Evolutionary conservation across 2,797 vertebrate species (phyloP).

Genomic region (Pipistrellus pipistrellus): DNA sequence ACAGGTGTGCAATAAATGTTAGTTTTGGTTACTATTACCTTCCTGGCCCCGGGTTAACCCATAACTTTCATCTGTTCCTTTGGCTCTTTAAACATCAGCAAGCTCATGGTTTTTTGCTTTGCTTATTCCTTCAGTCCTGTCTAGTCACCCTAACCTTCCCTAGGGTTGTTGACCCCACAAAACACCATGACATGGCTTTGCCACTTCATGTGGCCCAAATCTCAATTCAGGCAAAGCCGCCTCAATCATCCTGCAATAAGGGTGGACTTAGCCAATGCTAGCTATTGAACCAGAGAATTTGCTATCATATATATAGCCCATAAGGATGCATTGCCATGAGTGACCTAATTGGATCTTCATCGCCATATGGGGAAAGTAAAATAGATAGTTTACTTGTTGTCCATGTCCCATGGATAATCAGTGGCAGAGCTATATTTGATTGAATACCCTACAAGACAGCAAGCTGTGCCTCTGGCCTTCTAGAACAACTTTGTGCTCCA

Average conservation of each 20-base stretch:
- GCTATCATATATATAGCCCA: not conserved
- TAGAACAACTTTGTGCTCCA: not conserved
- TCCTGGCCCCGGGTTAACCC: not conserved
- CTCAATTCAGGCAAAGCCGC: not conserved
- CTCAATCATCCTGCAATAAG: not conserved
- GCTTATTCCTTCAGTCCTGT: not conserved
- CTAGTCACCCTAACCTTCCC: rapidly evolving
- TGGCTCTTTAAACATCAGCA: not conserved
- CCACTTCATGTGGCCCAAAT: not conserved
- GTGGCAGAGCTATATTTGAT: not conserved
- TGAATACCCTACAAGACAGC: not conserved
- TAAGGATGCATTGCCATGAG: not conserved
- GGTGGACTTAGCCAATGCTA: not conserved
- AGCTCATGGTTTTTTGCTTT: not conserved
- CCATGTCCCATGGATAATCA: not conserved
- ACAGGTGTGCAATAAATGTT: not conserved
- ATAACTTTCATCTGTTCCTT: not conserved
- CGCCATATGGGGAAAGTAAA: not conserved
- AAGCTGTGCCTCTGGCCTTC: not conserved
- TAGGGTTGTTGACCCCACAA: not conserved
- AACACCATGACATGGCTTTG: not conserved
- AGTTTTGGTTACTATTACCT: not conserved
- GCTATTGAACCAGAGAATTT: not conserved
- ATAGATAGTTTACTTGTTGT: not conserved
- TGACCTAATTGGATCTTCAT: not conserved